phyloP scores from a whole-genome alignment of 2,113 vertebrate genomes.

The Malaclemys terrapin region DNA sequence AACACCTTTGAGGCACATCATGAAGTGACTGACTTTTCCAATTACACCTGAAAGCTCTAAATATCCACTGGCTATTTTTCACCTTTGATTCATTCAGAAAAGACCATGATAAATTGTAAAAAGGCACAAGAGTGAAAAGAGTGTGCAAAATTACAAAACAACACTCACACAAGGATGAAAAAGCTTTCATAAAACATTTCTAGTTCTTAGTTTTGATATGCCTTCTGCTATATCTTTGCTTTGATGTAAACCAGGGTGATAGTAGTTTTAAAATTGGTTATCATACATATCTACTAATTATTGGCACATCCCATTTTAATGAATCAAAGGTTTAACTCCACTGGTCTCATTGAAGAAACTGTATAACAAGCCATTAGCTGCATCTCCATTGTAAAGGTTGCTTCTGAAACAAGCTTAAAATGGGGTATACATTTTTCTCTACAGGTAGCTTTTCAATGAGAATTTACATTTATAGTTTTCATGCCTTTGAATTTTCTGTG shows the following conservation, averaged over 20 bases:
- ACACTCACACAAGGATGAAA: neutral
- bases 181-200: neutral
- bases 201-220: neutral
- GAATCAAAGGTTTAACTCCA: neutral
- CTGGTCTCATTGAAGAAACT: constrained; percentile 9
- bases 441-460: neutral
- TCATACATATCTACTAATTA: neutral
- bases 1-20: neutral
- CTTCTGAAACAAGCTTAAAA: neutral
- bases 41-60: neutral
- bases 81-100: neutral
- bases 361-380: neutral
- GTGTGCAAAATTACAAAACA: neutral
- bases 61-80: neutral
- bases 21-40: neutral
- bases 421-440: neutral
- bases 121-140: neutral
- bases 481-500: neutral
- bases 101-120: neutral
- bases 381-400: neutral
- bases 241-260: neutral
- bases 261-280: neutral
- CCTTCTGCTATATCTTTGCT: neutral
- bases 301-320: neutral
- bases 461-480: neutral